These are phyloP conservation scores for Stichodactyla mertensii DNA, from an alignment of 64 coral and sea anemone genomes.

Conservation along the genomic window DNA sequence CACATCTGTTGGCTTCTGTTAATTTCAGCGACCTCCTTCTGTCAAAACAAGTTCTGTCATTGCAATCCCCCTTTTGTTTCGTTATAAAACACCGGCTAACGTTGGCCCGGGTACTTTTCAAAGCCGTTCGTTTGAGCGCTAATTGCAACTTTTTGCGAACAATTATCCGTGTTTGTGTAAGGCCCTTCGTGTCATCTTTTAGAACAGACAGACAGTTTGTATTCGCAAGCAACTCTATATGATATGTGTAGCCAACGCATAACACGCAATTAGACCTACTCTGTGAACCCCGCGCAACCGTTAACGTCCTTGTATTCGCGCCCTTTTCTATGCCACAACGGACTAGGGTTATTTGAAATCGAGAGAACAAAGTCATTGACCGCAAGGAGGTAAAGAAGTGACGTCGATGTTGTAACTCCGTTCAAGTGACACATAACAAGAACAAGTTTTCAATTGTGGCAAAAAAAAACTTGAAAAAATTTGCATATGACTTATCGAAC, in stretches of 20 bases:
- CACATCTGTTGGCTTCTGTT: constrained; percentile 96
- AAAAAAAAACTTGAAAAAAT: constrained; percentile 18
- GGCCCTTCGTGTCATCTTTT: constrained; percentile 67
- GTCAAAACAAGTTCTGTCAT: constrained; percentile 91
- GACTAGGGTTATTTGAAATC: not conserved
- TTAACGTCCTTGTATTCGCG: constrained; percentile 18
- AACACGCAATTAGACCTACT: constrained; percentile 49
- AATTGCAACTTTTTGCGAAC: constrained; percentile 98
- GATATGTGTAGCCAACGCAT: constrained; percentile 23
- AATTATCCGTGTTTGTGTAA: constrained; percentile 91
- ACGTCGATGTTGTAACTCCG: constrained; percentile 9
- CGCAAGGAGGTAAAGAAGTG: constrained; percentile 15
- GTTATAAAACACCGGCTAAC: constrained; percentile 45
- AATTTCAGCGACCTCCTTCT: constrained; percentile 85
- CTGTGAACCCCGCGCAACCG: constrained; percentile 41
- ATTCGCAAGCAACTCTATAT: constrained; percentile 10
- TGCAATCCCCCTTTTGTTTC: constrained; percentile 71
- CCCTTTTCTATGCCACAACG: not conserved
- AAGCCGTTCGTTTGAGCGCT: constrained; percentile 47
- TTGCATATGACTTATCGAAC: constrained; percentile 90
- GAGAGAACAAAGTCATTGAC: not conserved
- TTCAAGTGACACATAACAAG: constrained; percentile 18
- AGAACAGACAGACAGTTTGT: constrained; percentile 38
- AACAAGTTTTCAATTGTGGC: constrained; percentile 32
- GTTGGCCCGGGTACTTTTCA: constrained; percentile 32